Evolutionary conservation across 2,113 vertebrate genomes (phyloP).

Genomic region (Urocitellus parryii): DNA sequence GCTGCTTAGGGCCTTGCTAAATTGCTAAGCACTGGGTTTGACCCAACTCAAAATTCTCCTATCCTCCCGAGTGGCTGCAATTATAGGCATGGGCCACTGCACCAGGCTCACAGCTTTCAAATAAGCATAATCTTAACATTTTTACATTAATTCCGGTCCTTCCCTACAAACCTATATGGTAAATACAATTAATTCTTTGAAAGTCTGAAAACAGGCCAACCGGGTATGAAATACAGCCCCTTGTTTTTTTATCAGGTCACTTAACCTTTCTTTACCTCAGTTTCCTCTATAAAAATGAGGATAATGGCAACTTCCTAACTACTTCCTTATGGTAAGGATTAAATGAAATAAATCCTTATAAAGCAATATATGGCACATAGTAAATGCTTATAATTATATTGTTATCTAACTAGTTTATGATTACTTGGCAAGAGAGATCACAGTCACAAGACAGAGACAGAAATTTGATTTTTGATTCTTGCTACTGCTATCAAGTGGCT

Average conservation of each 20-base stretch:
- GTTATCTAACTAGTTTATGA: not conserved
- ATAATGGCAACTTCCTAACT: not conserved
- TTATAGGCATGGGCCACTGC: too few species aligned
- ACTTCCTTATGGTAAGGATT: not conserved
- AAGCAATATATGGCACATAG: not conserved
- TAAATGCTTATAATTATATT: not conserved
- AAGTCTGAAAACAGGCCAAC: not conserved
- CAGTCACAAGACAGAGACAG: not conserved
- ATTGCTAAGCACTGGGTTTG: too few species aligned
- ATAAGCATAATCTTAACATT: not conserved
- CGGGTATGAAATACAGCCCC: not conserved
- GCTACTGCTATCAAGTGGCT: not conserved
- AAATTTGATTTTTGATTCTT: not conserved
- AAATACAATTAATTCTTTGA: conserved; percentile 4
- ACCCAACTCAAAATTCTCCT: too few species aligned
- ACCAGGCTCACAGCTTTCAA: not conserved
- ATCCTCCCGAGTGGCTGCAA: too few species aligned
- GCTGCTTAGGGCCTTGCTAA: too few species aligned
- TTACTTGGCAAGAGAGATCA: not conserved
- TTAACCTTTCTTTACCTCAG: not conserved
- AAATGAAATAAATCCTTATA: not conserved
- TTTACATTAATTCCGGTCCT: not conserved
- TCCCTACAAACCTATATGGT: not conserved
- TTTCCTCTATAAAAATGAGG: conserved; percentile 33
- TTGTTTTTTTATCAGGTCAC: not conserved